phyloP scores from a whole-genome alignment of 2,797 vertebrate genomes.

The Oceanodroma leucorhoa region DNA sequence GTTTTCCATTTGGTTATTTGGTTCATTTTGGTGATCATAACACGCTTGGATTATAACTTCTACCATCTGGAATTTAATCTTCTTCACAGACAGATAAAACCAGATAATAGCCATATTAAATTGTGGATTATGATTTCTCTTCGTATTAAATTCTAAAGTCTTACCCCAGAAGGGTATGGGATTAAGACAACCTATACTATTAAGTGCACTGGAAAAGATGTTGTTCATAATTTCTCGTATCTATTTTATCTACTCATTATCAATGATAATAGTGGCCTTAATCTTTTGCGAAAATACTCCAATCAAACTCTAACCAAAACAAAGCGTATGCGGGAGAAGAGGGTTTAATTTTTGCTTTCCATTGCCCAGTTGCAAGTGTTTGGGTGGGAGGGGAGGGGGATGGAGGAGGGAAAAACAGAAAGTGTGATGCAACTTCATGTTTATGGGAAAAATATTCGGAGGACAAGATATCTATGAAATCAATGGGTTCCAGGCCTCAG shows the following conservation, averaged over 20 bases:
- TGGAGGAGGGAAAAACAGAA: neutral
- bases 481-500: conserved; percentile 56
- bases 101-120: conserved; percentile 69
- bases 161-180: conserved; percentile 16
- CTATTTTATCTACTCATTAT: conserved; percentile 25
- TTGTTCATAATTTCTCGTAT: conserved; percentile 12
- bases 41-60: conserved; percentile 67
- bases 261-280: neutral
- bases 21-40: conserved; percentile 56
- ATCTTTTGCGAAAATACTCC: conserved; percentile 13
- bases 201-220: conserved; percentile 39
- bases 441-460: conserved; percentile 52
- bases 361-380: neutral
- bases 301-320: neutral
- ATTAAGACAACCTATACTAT: conserved; percentile 46
- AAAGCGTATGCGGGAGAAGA: neutral
- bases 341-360: conserved; percentile 8
- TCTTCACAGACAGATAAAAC: conserved; percentile 71
- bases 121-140: conserved; percentile 67
- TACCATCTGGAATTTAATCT: conserved; percentile 72
- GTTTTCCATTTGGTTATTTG: conserved; percentile 57
- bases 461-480: conserved; percentile 65
- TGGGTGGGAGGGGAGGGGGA: neutral
- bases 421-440: conserved; percentile 32
- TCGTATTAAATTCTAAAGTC: conserved; percentile 58